phyloP scores from a whole-genome alignment of 2,888 invertebrate genomes.

The Leptopilina syphax region DNA sequence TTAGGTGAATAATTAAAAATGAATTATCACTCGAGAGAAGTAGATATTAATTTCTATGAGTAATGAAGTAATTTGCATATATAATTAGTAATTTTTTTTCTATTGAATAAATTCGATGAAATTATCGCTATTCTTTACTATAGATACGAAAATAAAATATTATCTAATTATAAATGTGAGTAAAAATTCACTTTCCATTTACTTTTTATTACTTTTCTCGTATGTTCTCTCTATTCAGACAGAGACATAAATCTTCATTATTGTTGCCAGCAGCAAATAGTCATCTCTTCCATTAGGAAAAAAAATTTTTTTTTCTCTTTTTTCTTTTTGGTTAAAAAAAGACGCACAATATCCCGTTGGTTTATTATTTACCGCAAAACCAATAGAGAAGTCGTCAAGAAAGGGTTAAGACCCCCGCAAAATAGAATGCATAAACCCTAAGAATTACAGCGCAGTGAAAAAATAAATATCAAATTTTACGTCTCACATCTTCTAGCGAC shows the following conservation, averaged over 20 bases:
- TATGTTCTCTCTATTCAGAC: constrained; percentile 28
- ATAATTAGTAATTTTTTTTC: not conserved
- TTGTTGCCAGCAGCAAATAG: constrained; percentile 30
- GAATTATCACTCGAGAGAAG: not conserved
- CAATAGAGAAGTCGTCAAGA: constrained; percentile 25
- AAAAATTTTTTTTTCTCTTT: constrained; percentile 2
- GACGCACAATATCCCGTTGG: constrained; percentile 13
- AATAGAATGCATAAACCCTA: constrained; percentile 35
- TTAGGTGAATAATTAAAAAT: not conserved
- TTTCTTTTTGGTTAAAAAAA: not conserved
- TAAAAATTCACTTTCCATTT: constrained; percentile 33
- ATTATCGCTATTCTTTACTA: not conserved
- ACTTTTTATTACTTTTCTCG: constrained; percentile 36
- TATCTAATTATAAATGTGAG: constrained; percentile 13
- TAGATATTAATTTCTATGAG: not conserved
- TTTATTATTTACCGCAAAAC: constrained; percentile 40
- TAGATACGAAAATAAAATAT: constrained; percentile 16
- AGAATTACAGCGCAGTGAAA: constrained; percentile 36
- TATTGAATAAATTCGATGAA: not conserved
- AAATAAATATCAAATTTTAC: constrained; percentile 41
- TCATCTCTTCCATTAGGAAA: not conserved
- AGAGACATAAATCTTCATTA: constrained; percentile 27
- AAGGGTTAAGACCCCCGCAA: constrained; percentile 40
- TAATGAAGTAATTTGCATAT: not conserved
- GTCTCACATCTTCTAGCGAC: not conserved